Evolutionary conservation across 2,797 vertebrate genomes (phyloP).

Genomic region (Microctenopoma lineatum): DNA sequence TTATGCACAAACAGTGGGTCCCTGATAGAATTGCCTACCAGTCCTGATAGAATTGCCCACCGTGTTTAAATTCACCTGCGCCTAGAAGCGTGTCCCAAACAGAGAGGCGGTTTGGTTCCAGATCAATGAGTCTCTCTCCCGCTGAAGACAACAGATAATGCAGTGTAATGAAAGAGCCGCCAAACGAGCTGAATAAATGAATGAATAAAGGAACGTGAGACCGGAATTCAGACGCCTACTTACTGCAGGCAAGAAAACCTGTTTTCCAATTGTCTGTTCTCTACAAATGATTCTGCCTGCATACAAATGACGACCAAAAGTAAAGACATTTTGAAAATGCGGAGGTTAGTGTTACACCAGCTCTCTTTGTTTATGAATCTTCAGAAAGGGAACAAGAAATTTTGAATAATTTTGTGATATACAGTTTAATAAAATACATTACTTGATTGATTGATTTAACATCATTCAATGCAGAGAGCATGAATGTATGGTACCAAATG

Average conservation of each 20-base stretch:
- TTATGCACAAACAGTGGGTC: conserved; percentile 85
- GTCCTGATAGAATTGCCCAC: conserved; percentile 85
- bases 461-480: conserved; percentile 46
- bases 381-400: conserved; percentile 36
- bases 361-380: conserved; percentile 58
- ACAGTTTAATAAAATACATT: conserved; percentile 33
- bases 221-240: conserved; percentile 82
- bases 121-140: conserved; percentile 85
- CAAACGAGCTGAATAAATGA: conserved; percentile 87
- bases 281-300: conserved; percentile 80
- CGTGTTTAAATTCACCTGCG: conserved; percentile 86
- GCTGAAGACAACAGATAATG: conserved; percentile 85
- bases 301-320: conserved; percentile 80
- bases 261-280: conserved; percentile 83
- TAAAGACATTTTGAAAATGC: conserved; percentile 69
- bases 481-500: conserved; percentile 40
- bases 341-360: conserved; percentile 59
- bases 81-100: conserved; percentile 84
- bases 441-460: conserved; percentile 59
- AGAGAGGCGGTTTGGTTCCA: conserved; percentile 86
- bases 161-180: conserved; percentile 85
- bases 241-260: conserved; percentile 82
- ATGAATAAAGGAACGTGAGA: conserved; percentile 86
- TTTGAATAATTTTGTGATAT: conserved; percentile 40
- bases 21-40: conserved; percentile 84